A percentile compares a stretch with the other conserved stretches of the same genome.
Conservation (phyloP, 35 echinoderm and acorn worm species). For the Antedon bifida region DNA sequence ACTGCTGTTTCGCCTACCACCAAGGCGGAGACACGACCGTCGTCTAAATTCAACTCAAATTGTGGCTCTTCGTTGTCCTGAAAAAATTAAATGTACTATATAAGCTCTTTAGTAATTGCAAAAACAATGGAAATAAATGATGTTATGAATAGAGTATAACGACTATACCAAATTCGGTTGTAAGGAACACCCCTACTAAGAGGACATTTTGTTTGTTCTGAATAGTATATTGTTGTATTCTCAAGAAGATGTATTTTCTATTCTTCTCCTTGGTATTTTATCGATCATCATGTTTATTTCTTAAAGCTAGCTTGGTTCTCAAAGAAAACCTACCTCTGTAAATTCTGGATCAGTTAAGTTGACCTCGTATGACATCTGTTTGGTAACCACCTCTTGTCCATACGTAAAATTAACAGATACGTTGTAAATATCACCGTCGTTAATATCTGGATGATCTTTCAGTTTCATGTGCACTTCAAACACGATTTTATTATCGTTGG, state of each 20-base stretch:
- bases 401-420: neutral
- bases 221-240: no score
- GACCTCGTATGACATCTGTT: neutral
- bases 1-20: neutral
- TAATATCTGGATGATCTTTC: neutral
- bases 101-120: no score
- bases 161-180: no score
- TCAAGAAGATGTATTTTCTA: no score
- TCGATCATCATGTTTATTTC: no score
- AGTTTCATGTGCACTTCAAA: neutral
- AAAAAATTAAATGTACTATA: neutral
- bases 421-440: neutral
- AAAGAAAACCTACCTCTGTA: neutral
- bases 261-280: no score
- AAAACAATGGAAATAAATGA: no score
- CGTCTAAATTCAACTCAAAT: neutral
- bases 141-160: no score
- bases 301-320: no score
- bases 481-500: neutral
- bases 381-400: neutral
- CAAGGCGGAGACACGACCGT: neutral
- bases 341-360: neutral
- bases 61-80: neutral
- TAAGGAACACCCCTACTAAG: no score
- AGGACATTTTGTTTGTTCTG: no score